phyloP scores from a whole-genome alignment of 1,140 invertebrate species.

The Drosophila kikkawai region DNA sequence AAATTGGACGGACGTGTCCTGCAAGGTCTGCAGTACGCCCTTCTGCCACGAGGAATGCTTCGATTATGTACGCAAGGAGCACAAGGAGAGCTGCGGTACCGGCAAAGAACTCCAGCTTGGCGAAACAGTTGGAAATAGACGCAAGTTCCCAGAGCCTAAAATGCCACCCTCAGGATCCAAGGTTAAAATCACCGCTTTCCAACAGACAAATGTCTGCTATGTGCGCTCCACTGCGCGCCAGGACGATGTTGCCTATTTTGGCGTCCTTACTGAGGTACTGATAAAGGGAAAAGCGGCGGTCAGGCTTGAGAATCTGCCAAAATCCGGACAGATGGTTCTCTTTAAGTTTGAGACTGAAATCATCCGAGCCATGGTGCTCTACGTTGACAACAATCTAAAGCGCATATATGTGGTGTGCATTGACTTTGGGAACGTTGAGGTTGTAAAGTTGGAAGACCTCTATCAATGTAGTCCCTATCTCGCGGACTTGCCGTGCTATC shows the following conservation, averaged over 20 bases:
- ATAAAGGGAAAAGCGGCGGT: slow-evolving; percentile 20
- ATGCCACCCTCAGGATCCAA: slow-evolving; percentile 43
- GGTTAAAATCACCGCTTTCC: slow-evolving; percentile 70
- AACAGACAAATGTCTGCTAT: slow-evolving; percentile 71
- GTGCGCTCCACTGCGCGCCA: slow-evolving; percentile 52
- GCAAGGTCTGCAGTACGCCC: slow-evolving; percentile 54
- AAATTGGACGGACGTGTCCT: slow-evolving; percentile 42
- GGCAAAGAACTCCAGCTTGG: slow-evolving; percentile 4
- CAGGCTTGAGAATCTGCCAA: slow-evolving; percentile 40
- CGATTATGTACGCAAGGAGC: slow-evolving; percentile 9
- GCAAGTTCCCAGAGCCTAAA: not conserved
- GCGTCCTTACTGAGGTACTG: slow-evolving; percentile 43
- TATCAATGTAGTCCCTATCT: slow-evolving; percentile 52
- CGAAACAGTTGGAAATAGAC: not conserved
- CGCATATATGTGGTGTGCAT: slow-evolving; percentile 67
- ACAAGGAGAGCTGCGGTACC: slow-evolving; percentile 35
- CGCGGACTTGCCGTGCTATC: slow-evolving; percentile 48
- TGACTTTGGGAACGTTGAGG: slow-evolving; percentile 74
- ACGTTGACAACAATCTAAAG: slow-evolving; percentile 43
- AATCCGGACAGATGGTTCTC: slow-evolving; percentile 65
- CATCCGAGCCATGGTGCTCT: slow-evolving; percentile 67
- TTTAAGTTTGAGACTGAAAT: slow-evolving; percentile 45
- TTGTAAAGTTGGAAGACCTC: slow-evolving; percentile 42
- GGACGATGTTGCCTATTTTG: slow-evolving; percentile 57
- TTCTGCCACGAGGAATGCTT: slow-evolving; percentile 56